Percentiles rank a stretch among this genome's conserved stretches.
Conservation (phyloP, 2,888 invertebrate genomes). For the Conchocele bisecta region DNA sequence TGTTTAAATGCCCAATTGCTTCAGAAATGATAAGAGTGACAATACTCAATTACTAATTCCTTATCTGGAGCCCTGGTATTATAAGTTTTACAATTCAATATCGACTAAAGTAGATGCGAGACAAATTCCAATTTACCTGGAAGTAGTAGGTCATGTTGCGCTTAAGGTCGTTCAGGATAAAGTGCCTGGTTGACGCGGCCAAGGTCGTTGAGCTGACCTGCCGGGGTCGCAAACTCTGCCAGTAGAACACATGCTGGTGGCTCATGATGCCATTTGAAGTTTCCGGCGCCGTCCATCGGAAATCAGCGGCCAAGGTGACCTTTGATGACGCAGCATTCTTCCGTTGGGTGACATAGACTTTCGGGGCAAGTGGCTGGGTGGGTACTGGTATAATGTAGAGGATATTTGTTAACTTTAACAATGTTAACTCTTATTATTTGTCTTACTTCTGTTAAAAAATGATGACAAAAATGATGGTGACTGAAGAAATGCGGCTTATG, state of each 20-base stretch:
- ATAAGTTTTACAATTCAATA: not conserved
- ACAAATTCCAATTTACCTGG: conserved; percentile 55
- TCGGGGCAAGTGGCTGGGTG: conserved; percentile 88
- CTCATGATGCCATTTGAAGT: conserved; percentile 89
- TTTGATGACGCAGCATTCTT: conserved; percentile 69
- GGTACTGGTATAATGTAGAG: conserved; percentile 86
- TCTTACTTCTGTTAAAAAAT: too few species aligned
- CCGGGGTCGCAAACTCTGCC: conserved; percentile 54
- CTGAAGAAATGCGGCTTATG: too few species aligned
- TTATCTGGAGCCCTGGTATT: too few species aligned
- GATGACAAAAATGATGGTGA: too few species aligned
- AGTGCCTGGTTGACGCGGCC: conserved; percentile 68
- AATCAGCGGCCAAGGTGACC: conserved; percentile 85
- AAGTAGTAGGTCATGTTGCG: conserved; percentile 73
- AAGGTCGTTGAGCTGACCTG: conserved; percentile 44
- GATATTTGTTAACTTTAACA: too few species aligned
- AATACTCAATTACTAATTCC: too few species aligned
- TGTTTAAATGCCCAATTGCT: too few species aligned
- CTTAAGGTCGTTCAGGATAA: conserved; percentile 64
- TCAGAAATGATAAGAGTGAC: too few species aligned
- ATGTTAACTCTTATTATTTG: too few species aligned
- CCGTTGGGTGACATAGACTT: conserved; percentile 88
- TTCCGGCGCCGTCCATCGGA: conserved; percentile 92
- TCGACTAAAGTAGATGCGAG: not conserved
- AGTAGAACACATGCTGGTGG: conserved; percentile 87